Percentiles rank a stretch among this genome's conserved stretches.
These are phyloP conservation scores for Lontra canadensis DNA, from an alignment of 2,113 vertebrate genomes.

Conservation along the genomic window DNA sequence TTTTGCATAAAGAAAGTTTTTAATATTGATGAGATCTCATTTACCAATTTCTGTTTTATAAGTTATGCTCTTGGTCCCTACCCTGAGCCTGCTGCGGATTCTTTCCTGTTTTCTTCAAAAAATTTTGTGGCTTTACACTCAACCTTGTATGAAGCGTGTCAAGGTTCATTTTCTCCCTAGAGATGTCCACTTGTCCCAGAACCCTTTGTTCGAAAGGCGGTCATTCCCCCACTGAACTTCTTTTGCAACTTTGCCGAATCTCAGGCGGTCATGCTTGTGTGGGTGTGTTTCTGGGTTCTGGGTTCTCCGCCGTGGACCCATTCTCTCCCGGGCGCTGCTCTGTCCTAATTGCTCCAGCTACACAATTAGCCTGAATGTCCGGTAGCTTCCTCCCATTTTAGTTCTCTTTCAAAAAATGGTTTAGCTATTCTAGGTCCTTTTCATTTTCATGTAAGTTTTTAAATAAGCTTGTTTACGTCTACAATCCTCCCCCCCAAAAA, in stretches of 20 bases:
- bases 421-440: neutral
- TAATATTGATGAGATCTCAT: neutral
- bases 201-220: neutral
- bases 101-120: neutral
- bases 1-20: neutral
- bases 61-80: neutral
- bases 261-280: rapidly evolving
- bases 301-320: rapidly evolving
- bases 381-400: neutral
- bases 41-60: neutral
- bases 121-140: neutral
- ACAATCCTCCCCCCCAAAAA: too few species aligned
- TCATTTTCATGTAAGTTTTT: neutral
- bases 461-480: neutral
- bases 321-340: neutral
- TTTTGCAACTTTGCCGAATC: neutral
- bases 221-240: neutral
- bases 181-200: neutral
- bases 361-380: neutral
- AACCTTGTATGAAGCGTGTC: neutral
- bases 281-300: neutral
- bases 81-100: neutral
- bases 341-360: too few species aligned
- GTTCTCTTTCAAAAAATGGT: neutral
- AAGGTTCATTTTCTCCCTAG: neutral